Evolutionary conservation across 2,113 vertebrate species (phyloP), one percentile per base, ranked within the genome.

Genomic region (Nyctibius bracteatus): DNA sequence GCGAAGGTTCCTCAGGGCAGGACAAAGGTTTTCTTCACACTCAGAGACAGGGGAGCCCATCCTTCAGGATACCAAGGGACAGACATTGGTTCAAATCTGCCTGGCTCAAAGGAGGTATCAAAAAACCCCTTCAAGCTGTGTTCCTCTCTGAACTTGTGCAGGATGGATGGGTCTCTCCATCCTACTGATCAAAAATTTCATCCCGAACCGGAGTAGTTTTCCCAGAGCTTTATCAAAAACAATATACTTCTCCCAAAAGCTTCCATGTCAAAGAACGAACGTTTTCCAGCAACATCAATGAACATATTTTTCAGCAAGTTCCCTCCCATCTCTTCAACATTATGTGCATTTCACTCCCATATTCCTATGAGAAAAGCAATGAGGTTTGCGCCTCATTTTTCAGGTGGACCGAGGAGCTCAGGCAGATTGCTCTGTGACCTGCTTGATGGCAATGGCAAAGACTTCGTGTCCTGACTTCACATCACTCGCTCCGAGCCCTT

Each of bases 371-470:
- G 54, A 68, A 55, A 72, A 84, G 57, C 52, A 49, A 27, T 10
- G 9, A 91, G 23, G 27, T 47, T 72, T 91, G 31, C 4, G 1
- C 28, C 77, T 75, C 41, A 31, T 81, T 86, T 57, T 75, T 68
- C 2, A 4, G 55, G 44, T 43, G 1, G 4, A 35, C 54, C 3
- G 3, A 30, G 0, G 4, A 72, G 39, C 72, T 84, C 35, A 25
- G 16, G 25, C 68, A 71, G 72, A 88, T 55, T 71, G 52, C 55
- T 88, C 71, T 63, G 51, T 58, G 72, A 91, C 86, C 82, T 63
- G 18, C 44, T 79, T 75, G 88, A 86, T 91, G 70, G 41, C 88
- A 87, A 39, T 24, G 65, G 41, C 77, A 90, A 84, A 65, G 66
- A 89, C 74, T 27, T 58, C 0, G 0, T 63, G 77, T 75, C 84